Base-by-base conservation (phyloP, 2,797 vertebrate genomes). In the Anguilla marmorata region DNA sequence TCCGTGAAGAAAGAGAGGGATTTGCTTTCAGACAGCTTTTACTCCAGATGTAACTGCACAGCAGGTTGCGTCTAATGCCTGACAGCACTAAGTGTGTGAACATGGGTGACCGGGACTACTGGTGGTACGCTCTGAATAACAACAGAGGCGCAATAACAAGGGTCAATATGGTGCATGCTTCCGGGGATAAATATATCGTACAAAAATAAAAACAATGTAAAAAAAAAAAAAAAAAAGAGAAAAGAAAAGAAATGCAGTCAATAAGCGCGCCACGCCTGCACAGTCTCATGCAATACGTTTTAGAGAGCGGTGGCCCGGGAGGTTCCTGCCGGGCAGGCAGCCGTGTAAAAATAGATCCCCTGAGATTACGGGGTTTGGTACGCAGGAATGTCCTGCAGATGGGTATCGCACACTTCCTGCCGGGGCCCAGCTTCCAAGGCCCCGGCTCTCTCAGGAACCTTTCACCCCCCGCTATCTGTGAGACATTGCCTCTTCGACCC, bases 11-110 rank as follows among this genome's bases (percentile, higher is more conserved):
- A 52, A 45, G 60, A 88, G 63, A 88, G 88, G 88, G 76, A 93
- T 93, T 94, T 87, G 91, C 93, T 94, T 94, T 95, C 93, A 93
- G 91, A 91, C 89, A 90, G 88, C 88, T 91, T 93, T 90, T 87
- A 91, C 89, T 93, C 91, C 93, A 84, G 87, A 91, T 90, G 92
- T 63, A 56, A 37, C 30, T 69, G 24, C 19, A 84, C 50, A 84
- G 45, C 50, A 84, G 50, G 48, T 52, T 12, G 52, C 16, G 83
- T 54, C 74, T 19, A 79, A 79, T 79, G 30, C 37, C 37, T 37
- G 74, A 79, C 8, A 41, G 74, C 74, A 79, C 37, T 45, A n/a
- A 82, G 79, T n/a, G 41, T n/a, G 2, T 50, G n/a, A 82, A 82
- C 41, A 27, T 24, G 21, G 21, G 45, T 82, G 79, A 50, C 24